Percentiles rank a stretch among this genome's conserved stretches.
These are phyloP conservation scores for Tubulanus polymorphus DNA, from an alignment of 2,888 invertebrate species.

Conservation along the genomic window DNA sequence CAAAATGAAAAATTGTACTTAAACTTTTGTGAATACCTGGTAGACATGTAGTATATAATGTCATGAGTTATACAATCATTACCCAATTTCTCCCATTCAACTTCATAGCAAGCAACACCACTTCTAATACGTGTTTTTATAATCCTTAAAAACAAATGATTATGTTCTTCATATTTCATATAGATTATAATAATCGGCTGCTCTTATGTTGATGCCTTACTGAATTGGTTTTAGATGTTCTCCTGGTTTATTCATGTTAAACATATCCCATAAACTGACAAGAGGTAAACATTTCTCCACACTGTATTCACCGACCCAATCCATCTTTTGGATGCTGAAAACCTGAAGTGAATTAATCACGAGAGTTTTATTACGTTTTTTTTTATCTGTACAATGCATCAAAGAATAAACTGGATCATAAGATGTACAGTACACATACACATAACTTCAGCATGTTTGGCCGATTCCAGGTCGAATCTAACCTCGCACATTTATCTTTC, in stretches of 20 bases:
- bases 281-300: constrained; percentile 44
- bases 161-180: too few species aligned
- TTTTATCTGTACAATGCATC: neutral
- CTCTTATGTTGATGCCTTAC: too few species aligned
- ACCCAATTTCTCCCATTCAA: constrained; percentile 43
- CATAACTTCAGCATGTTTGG: constrained; percentile 27
- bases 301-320: constrained; percentile 45
- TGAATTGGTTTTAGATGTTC: neutral
- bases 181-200: neutral
- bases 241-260: too few species aligned
- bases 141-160: constrained; percentile 30
- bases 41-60: neutral
- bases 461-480: constrained; percentile 28
- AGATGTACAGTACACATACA: constrained; percentile 22
- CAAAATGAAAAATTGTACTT: neutral
- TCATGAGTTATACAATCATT: constrained; percentile 2
- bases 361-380: constrained; percentile 5
- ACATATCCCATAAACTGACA: constrained; percentile 43
- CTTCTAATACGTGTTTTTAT: constrained; percentile 37
- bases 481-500: constrained; percentile 31
- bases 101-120: constrained; percentile 38
- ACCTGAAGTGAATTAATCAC: neutral
- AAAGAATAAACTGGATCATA: neutral
- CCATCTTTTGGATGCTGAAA: constrained; percentile 35
- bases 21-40: neutral